Evolutionary conservation across 2,113 vertebrate species (phyloP).

Genomic region (Trachemys scripta): DNA sequence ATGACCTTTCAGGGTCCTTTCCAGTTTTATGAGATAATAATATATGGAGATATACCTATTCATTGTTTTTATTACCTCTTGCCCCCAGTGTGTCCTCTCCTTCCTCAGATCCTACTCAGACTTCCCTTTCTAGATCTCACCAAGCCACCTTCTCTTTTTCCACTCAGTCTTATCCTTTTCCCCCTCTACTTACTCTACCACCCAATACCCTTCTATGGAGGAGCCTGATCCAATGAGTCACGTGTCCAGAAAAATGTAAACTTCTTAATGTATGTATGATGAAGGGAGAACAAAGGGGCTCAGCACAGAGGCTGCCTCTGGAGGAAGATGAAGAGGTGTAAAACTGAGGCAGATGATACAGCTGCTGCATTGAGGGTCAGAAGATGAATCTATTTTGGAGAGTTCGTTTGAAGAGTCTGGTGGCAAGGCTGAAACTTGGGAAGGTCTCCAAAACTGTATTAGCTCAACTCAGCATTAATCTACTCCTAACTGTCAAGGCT

Average conservation of each 20-base stretch:
- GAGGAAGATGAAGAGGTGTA: background rate
- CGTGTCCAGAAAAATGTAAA: background rate
- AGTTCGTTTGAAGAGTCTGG: background rate
- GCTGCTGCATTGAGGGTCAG: background rate
- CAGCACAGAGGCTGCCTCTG: background rate
- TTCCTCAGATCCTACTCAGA: background rate
- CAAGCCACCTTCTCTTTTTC: background rate
- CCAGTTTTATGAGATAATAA: no score
- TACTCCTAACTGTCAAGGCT: background rate
- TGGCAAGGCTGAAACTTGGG: background rate
- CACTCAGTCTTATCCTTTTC: background rate
- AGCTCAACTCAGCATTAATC: background rate
- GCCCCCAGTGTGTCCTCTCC: background rate
- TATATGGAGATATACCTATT: no score
- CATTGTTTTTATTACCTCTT: background rate
- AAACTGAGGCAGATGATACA: background rate
- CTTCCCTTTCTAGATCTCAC: background rate
- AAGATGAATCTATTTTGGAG: background rate
- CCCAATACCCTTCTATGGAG: background rate
- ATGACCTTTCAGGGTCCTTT: no score
- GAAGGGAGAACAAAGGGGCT: background rate
- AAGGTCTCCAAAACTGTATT: background rate
- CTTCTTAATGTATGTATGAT: background rate
- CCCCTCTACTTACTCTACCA: background rate
- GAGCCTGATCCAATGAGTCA: background rate